Base-by-base conservation (phyloP, 2,888 invertebrate species). In the Scaptomyza caliginosa region DNA sequence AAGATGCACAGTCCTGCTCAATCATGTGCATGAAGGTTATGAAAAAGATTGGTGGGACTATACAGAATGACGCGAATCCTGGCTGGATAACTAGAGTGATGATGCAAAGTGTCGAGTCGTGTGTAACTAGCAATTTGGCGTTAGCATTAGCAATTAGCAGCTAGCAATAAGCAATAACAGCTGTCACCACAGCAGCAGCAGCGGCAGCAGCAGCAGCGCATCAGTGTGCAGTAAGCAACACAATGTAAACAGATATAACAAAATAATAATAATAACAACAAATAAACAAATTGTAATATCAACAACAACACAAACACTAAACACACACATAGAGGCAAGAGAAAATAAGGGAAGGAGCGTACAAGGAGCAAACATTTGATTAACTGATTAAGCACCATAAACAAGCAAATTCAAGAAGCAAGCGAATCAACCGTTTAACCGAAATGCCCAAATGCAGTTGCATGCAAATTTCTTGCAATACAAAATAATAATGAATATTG, bases 41-140 rank as follows among this genome's bases (percentile, higher is more conserved):
- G 99, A 99, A 92, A 98, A 97, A 93, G 98, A 99, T 91, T 96
- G 97, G 95, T 99, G 99, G 99, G 97, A 96, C 89, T 98, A 97
- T 92, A 96, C 95, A 92, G 96, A 97, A 94, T 96, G 91, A 91
- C 91, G 89, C 71, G 89, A 87, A 71, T 86, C 87, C 65, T 87
- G 86, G 86, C 62, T 87, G 75, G 86, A 86, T 77, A 85, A 83
- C 66, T 87, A 76, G 83, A 64, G 68, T 34, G 58, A 67, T 67
- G 63, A 32, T 13, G 34, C 51, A 28, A 43, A 32, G 13, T 72
- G 43, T 63, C 57, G 55, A 72, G 43, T 63, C 57, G 55, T 58
- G 67, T 64, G 72, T 68, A 71, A 67, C 67, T 71, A 71, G 67
- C 72, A 59, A 72, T 55, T 68, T 67, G 71, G 54, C 57, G 56